phyloP scores from a whole-genome alignment of 2,113 vertebrate genomes.

The Piprites chloris region DNA sequence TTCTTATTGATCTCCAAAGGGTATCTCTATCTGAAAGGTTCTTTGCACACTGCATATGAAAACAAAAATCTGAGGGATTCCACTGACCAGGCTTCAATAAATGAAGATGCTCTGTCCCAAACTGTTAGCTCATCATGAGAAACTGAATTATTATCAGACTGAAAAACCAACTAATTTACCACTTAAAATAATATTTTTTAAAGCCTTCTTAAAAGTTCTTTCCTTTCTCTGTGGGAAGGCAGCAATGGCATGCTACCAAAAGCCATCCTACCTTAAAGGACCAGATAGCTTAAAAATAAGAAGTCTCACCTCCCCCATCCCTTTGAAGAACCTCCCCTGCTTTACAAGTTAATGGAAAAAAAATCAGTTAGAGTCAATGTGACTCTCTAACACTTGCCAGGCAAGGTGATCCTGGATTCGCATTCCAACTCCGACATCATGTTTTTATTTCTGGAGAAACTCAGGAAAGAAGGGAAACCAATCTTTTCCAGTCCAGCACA shows the following conservation, averaged over 20 bases:
- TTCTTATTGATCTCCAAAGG: not conserved
- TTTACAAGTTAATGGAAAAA: not conserved
- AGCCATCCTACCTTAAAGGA: not conserved
- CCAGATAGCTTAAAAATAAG: not conserved
- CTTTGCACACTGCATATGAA: not conserved
- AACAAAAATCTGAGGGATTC: not conserved
- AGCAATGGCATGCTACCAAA: not conserved
- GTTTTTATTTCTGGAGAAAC: not conserved
- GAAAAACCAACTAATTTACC: not conserved
- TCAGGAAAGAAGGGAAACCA: not conserved
- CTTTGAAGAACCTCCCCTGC: not conserved
- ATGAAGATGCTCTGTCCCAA: not conserved
- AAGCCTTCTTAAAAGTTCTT: not conserved
- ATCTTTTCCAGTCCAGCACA: not conserved
- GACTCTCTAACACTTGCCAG: not conserved
- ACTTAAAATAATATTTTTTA: not conserved
- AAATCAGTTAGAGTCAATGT: not conserved
- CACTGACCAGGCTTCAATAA: not conserved
- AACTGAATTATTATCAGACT: not conserved
- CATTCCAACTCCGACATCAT: not conserved
- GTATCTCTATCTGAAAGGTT: not conserved
- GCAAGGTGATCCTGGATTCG: not conserved
- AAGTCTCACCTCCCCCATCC: not conserved
- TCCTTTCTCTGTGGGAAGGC: not conserved
- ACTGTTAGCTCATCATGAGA: not conserved